Base-by-base conservation (phyloP, 2,797 vertebrate species). In the Leucoraja ocellata region DNA sequence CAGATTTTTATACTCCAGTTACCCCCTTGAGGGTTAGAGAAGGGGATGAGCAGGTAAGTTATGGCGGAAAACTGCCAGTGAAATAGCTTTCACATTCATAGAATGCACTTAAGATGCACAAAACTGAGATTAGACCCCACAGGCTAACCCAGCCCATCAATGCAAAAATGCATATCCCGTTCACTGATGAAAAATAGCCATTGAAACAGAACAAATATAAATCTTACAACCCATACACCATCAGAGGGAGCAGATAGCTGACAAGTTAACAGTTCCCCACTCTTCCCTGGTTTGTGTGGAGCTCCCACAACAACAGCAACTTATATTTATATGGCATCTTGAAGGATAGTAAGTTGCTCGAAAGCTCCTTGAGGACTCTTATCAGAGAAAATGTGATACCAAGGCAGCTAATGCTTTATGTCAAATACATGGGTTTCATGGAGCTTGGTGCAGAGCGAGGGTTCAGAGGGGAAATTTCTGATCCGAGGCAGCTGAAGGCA, bases 81-180 rank as follows among this genome's bases (percentile, higher is more conserved):
- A 68, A 65, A 68, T 63, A 36, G 61, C n/a, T 86, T 28, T 88
- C 63, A 88, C 32, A 65, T 68, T 68, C 84, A 88, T 65, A 88
- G 65, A 68, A 88, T 88, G 28, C 32, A 13, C 84, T 88, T 36
- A 88, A 65, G 65, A 88, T 88, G 63, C n/a, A 21, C n/a, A 1
- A 88, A 14, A 32, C 61, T 88, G 84, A 36, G 84, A 21, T 88
- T 88, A 88, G 84, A 32, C 61, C 84, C 84, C 63, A 16, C 84
- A 65, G 84, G 61, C 84, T 88, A 68, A 68, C 18, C 84, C 21
- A 46, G 36, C 84, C 63, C 63, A 88, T 88, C 84, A 88, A 16
- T 36, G n/a, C 63, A 88, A 36, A 88, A 68, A 68, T 88, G 84
- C 63, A 68, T 68, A 88, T 91, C 11, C 68, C 25, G 36, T 54